phyloP scores from a whole-genome alignment of 2,113 vertebrate genomes.

The Brachypodius melanocephalos region DNA sequence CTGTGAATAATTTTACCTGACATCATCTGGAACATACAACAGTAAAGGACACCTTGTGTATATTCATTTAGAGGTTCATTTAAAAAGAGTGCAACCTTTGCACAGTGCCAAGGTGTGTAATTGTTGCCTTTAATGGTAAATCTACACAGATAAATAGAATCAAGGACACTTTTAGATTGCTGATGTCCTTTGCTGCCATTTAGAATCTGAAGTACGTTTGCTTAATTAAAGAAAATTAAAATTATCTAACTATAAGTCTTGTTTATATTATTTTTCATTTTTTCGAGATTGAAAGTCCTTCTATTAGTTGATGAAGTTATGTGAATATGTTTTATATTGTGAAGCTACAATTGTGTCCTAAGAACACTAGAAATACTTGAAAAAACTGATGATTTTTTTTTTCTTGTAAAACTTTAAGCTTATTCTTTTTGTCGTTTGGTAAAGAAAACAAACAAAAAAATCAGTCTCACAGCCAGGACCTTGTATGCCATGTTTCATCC shows the following conservation, averaged over 20 bases:
- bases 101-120: neutral
- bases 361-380: neutral
- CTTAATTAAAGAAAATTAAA: neutral
- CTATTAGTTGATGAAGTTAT: neutral
- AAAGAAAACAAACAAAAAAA: slow-evolving; percentile 23
- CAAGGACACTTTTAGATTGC: neutral
- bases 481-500: slow-evolving; percentile 61
- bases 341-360: neutral
- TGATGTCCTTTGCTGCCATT: neutral
- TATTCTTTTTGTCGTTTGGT: slow-evolving; percentile 11
- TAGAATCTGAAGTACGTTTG: neutral
- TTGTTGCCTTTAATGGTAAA: neutral
- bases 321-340: neutral
- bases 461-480: slow-evolving; percentile 30
- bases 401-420: neutral
- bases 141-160: neutral
- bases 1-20: neutral
- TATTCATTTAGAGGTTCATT: neutral
- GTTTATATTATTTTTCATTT: neutral
- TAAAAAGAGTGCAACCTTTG: neutral
- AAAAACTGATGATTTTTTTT: neutral
- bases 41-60: neutral
- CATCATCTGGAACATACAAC: neutral
- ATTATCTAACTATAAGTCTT: neutral
- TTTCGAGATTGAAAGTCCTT: neutral